These are phyloP conservation scores for Lepidurus apus DNA, from an alignment of 1,140 invertebrate genomes.

Conservation along the genomic window DNA sequence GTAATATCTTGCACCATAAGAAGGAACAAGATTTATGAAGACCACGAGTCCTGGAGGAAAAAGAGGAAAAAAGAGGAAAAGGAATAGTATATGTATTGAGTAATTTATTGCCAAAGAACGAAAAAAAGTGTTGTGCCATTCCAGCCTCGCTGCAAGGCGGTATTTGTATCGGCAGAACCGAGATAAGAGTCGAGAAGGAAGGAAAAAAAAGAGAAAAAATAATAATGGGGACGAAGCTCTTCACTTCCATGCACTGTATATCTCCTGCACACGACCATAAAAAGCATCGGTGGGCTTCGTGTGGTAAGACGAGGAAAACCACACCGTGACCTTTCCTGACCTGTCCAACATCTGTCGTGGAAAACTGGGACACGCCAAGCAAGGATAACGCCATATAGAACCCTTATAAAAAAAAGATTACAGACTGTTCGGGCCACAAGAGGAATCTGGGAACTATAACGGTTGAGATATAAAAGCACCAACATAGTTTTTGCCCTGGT, in stretches of 20 bases:
- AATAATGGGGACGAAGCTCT: conserved; percentile 12
- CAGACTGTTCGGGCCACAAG: not conserved
- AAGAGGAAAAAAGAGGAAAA: no score
- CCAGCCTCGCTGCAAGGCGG: not conserved
- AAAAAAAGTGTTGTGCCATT: not conserved
- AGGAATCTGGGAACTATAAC: not conserved
- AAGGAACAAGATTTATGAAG: not conserved
- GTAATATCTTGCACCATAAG: not conserved
- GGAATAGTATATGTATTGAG: not conserved
- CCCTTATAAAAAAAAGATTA: not conserved
- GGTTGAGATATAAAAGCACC: not conserved
- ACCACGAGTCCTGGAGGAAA: not conserved
- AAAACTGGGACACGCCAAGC: not conserved
- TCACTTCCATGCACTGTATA: conserved; percentile 12
- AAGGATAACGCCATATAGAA: not conserved
- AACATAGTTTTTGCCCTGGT: not conserved
- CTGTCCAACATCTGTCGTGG: conserved; percentile 20
- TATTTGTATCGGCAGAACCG: not conserved
- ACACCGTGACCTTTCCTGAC: conserved; percentile 20
- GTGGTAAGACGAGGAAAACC: not conserved
- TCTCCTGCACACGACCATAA: conserved; percentile 1
- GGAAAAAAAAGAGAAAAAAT: not conserved
- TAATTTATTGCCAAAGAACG: not conserved
- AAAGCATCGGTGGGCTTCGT: not conserved
- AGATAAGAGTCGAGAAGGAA: not conserved